Evolutionary conservation across 2,888 invertebrate genomes (phyloP).

Genomic region (Chrysolina americana): DNA sequence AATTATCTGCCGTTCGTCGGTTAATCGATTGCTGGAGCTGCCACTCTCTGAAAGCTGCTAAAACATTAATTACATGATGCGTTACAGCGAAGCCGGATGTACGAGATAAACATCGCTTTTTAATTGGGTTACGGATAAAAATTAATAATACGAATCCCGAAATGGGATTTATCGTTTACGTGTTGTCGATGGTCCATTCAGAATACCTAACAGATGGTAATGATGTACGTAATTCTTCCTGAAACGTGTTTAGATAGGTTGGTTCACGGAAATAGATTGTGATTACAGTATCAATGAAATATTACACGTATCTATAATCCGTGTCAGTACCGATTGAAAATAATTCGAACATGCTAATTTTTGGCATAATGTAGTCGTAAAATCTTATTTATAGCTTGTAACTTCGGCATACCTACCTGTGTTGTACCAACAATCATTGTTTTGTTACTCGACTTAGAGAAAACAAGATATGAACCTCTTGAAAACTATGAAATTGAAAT

Average conservation of each 20-base stretch:
- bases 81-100: conserved; percentile 38
- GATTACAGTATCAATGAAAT: too few species aligned
- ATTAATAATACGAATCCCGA: conserved; percentile 11
- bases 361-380: too few species aligned
- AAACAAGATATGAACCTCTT: too few species aligned
- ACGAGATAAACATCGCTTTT: conserved; percentile 7
- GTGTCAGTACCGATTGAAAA: too few species aligned
- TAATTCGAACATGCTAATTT: too few species aligned
- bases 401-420: too few species aligned
- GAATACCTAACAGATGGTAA: neutral
- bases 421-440: too few species aligned
- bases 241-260: neutral
- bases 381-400: too few species aligned
- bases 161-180: neutral
- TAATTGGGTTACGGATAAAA: conserved; percentile 18
- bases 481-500: too few species aligned
- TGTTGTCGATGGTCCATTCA: conserved; percentile 2
- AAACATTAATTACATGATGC: conserved; percentile 40
- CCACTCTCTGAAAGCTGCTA: conserved; percentile 27
- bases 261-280: neutral
- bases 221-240: neutral
- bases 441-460: too few species aligned
- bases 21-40: conserved; percentile 41
- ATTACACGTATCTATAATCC: too few species aligned
- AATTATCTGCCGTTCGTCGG: conserved; percentile 45